Conservation (phyloP, 2,888 invertebrate genomes). For the Drosophila nr. perissopoda region DNA sequence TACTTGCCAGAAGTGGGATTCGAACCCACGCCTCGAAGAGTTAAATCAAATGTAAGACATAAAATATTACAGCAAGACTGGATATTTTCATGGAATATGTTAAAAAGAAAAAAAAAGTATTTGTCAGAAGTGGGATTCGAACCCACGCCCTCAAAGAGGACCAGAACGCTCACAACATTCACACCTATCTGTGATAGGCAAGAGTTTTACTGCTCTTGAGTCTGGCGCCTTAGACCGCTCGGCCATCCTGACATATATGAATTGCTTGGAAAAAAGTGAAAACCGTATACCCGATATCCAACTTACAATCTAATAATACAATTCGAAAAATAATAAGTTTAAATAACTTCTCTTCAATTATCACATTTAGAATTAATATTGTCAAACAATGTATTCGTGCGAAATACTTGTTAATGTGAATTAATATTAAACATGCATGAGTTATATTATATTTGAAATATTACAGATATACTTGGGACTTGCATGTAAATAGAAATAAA, state of each 20-base stretch:
- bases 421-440: background rate
- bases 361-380: background rate
- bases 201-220: slow-evolving; percentile 69
- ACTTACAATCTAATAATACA: background rate
- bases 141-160: slow-evolving; percentile 65
- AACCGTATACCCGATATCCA: background rate
- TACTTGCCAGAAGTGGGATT: slow-evolving; percentile 47
- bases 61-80: background rate
- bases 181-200: slow-evolving; percentile 50
- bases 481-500: background rate
- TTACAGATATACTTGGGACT: background rate
- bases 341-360: background rate
- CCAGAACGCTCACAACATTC: slow-evolving; percentile 59
- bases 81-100: background rate
- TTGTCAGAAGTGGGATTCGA: slow-evolving; percentile 50
- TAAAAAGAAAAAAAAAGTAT: slow-evolving; percentile 20
- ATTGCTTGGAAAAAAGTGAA: background rate
- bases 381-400: background rate
- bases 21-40: slow-evolving; percentile 58
- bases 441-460: background rate
- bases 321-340: background rate
- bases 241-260: slow-evolving; percentile 79
- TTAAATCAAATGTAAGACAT: too few relatives aligned
- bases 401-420: background rate
- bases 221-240: slow-evolving; percentile 84